These are phyloP conservation scores for Anarhynchus alexandrinus DNA, from an alignment of 2,113 vertebrate species.

Conservation along the genomic window DNA sequence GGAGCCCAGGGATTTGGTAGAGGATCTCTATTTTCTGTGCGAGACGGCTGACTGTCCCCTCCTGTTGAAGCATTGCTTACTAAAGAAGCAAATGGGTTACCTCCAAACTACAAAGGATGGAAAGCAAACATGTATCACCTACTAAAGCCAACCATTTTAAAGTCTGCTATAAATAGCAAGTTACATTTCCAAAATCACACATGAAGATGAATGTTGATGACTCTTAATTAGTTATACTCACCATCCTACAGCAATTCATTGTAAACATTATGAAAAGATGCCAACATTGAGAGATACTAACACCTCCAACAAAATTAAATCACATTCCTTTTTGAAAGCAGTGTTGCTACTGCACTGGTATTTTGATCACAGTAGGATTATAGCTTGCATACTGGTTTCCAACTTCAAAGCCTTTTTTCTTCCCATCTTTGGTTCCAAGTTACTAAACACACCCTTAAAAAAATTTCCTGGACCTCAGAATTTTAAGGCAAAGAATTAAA, in stretches of 20 bases:
- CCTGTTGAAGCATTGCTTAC: conserved; percentile 74
- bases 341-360: not conserved
- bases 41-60: conserved; percentile 77
- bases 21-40: conserved; percentile 84
- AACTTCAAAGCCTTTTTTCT: not conserved
- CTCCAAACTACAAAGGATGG: conserved; percentile 76
- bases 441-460: not conserved
- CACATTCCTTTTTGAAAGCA: not conserved
- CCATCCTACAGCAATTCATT: not conserved
- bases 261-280: not conserved
- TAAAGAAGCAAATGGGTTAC: conserved; percentile 83
- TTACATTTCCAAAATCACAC: not conserved
- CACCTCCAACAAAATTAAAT: not conserved
- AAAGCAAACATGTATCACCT: not conserved
- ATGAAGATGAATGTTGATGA: not conserved
- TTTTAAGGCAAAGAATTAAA: not conserved
- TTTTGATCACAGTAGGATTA: not conserved
- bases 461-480: not conserved
- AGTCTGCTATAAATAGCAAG: not conserved
- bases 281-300: not conserved
- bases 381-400: not conserved
- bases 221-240: not conserved
- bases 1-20: conserved; percentile 83
- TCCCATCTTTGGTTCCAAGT: not conserved
- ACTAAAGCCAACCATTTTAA: not conserved